Base-by-base conservation (phyloP, 2,888 invertebrate species). In the Vanessa cardui region DNA sequence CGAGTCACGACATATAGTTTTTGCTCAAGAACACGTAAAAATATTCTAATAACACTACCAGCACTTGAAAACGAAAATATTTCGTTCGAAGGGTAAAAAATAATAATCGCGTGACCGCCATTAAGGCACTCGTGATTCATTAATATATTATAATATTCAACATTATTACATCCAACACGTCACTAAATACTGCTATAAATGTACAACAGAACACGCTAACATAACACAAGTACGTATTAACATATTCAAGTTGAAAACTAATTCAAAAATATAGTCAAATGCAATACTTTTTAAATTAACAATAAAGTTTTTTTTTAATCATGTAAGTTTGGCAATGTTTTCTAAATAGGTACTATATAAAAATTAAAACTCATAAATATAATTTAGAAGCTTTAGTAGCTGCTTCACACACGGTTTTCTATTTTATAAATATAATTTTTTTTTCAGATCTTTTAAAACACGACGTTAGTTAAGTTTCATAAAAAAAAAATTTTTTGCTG, bases 21-120 rank as follows among this genome's bases (percentile, higher is more conserved):
- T 26, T 26, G 26, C 26, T 26, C 26, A 3, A 26, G 26, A 26
- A 15, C n/a, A 15, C 16, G 16, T 15, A 54, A 54, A 54, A 54
- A 31, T 50, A 15, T 26, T 31, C 54, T 54, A 7, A 54, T n/a
- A 15, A n/a, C 54, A 16, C 52, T 6, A 2, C 26, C 6, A 2
- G 2, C 16, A 54, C 16, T 31, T 15, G 31, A 16, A 54, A 54
- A n/a, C 16, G n/a, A 54, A 33, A 31, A 31, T 16, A 47, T 47
- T 47, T 47, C 31, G 31, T 31, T 31, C 31, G 31, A 54, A 8
- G 33, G 98, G 97, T 97, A 84, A 93, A 66, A 68, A 46, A n/a
- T n/a, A 58, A 66, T 66, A 64, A 58, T 80, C 76, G 85, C 86
- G 85, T 86, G 86, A 81, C 81, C 78, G 75, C 73, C 74, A 67